Conservation (phyloP, 1,140 invertebrate genomes). For the Aphaenogaster rudis region DNA sequence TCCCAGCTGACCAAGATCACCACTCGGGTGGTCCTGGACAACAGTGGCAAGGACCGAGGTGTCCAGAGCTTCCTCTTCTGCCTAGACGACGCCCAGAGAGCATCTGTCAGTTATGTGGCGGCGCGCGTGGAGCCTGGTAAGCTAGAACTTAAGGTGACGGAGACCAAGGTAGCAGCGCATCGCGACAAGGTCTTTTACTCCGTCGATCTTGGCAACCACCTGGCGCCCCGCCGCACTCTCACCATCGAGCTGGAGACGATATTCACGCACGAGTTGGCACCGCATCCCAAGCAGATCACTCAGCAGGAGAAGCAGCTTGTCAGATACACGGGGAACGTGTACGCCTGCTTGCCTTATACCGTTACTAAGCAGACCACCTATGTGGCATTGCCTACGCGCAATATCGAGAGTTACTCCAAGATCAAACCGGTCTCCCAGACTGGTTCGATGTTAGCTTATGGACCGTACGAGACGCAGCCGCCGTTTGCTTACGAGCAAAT, state of each 20-base stretch:
- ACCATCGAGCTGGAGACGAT: conserved; percentile 92
- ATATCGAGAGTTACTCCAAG: conserved; percentile 95
- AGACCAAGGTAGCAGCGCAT: conserved; percentile 87
- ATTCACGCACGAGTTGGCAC: conserved; percentile 91
- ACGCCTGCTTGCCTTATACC: conserved; percentile 94
- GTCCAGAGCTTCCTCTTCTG: conserved; percentile 91
- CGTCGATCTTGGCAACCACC: conserved; percentile 89
- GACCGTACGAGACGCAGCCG: conserved; percentile 93
- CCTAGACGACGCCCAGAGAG: conserved; percentile 89
- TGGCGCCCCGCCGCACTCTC: conserved; percentile 88
- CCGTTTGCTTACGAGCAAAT: conserved; percentile 90
- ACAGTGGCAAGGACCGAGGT: conserved; percentile 90
- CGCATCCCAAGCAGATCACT: conserved; percentile 95
- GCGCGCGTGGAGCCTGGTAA: conserved; percentile 89
- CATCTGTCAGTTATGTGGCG: conserved; percentile 91
- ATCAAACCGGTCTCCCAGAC: conserved; percentile 93
- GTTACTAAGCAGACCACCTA: conserved; percentile 93
- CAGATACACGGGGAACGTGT: conserved; percentile 94
- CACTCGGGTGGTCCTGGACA: conserved; percentile 93
- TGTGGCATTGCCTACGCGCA: conserved; percentile 92
- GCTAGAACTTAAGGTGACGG: conserved; percentile 88
- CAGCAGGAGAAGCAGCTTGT: conserved; percentile 98
- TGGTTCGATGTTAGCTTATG: conserved; percentile 94
- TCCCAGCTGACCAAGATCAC: conserved; percentile 95
- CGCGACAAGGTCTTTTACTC: conserved; percentile 88